Evolutionary conservation across 2,888 invertebrate species (phyloP).

Genomic region (Lasioglossum calceatum): DNA sequence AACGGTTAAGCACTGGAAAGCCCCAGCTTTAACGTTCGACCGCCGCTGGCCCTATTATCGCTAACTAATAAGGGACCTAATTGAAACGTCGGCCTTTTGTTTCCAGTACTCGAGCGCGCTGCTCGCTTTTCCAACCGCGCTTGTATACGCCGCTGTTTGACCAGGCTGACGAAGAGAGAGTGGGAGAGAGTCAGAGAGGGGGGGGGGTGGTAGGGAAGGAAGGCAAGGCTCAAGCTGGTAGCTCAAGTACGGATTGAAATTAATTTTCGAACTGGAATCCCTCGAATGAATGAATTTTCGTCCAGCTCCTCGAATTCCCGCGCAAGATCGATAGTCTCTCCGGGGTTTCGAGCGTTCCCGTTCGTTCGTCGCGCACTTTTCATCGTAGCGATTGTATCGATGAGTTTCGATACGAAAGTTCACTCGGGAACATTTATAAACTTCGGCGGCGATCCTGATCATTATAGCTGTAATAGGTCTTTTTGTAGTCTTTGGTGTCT

Average conservation of each 20-base stretch:
- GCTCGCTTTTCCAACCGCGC: constrained; percentile 65
- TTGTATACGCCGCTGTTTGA: constrained; percentile 58
- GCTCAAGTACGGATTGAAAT: constrained; percentile 64
- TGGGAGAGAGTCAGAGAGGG: background rate
- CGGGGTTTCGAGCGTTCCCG: background rate
- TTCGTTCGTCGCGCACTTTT: background rate
- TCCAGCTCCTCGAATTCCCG: constrained; percentile 34
- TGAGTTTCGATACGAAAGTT: background rate
- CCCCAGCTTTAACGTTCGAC: constrained; percentile 68
- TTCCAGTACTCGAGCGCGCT: constrained; percentile 68
- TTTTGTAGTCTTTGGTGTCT: constrained; percentile 11
- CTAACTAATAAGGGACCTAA: constrained; percentile 84
- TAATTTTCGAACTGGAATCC: constrained; percentile 62
- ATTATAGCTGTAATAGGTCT: constrained; percentile 19
- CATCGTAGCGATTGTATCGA: background rate
- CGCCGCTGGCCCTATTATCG: constrained; percentile 81
- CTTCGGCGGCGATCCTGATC: constrained; percentile 14
- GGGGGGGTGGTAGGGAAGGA: background rate
- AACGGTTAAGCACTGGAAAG: constrained; percentile 82
- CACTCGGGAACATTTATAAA: background rate
- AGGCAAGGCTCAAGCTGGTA: constrained; percentile 7
- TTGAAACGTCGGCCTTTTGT: constrained; percentile 82
- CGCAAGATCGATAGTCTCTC: constrained; percentile 37
- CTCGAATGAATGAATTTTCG: constrained; percentile 54
- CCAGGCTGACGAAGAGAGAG: constrained; percentile 37